Conservation (phyloP, 2,113 vertebrate genomes). For the Phaethornis superciliosus region DNA sequence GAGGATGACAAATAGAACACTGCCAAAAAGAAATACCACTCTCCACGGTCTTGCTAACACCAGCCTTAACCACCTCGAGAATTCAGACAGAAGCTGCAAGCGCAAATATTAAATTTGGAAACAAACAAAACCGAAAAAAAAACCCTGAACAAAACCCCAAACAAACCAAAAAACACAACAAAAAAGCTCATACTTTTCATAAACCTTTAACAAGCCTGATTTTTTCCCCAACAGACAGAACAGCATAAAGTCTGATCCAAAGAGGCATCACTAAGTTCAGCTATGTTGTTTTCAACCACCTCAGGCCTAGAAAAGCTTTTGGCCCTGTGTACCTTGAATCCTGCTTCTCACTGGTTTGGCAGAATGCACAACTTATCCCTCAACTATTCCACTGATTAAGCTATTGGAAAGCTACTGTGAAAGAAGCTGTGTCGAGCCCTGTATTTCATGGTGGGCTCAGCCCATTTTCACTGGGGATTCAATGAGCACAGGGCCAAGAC, state of each 20-base stretch:
- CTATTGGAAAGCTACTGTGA: background rate
- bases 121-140: background rate
- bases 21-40: background rate
- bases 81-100: background rate
- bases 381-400: background rate
- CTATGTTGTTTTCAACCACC: background rate
- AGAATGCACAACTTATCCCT: background rate
- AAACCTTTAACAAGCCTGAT: background rate
- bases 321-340: background rate
- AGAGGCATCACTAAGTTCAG: background rate
- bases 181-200: background rate
- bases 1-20: background rate
- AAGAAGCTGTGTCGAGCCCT: background rate
- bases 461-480: background rate
- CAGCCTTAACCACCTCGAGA: background rate
- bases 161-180: background rate
- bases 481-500: background rate
- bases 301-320: background rate
- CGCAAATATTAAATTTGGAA: background rate
- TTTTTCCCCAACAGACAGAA: background rate
- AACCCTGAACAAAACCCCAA: too few species aligned
- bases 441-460: background rate
- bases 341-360: background rate
- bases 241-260: background rate
- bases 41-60: background rate